Evolutionary conservation across 2,888 invertebrate genomes (phyloP), one percentile per base, ranked within the genome.

Genomic region (Heteromyza rotundicornis): DNA sequence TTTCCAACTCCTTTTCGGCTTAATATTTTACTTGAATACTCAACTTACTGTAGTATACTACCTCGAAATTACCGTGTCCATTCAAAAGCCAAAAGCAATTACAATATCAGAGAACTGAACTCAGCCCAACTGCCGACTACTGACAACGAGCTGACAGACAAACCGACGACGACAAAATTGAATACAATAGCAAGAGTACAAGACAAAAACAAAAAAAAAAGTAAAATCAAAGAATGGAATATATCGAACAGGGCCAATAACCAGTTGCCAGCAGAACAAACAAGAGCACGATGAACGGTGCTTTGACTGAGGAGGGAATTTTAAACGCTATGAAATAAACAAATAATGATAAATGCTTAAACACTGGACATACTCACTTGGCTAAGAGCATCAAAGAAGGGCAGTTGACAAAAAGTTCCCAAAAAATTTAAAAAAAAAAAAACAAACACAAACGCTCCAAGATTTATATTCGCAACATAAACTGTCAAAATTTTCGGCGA

Each of bases 401-500:
- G n/a, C n/a, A 68, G 59, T 14, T 14, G 23, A 63, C 70, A 68
- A 66, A 63, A 64, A 63, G 58, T 52, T 58, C 53, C 57, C 54
- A 59, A 59, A n/a, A n/a, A n/a, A n/a, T n/a, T n/a, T n/a, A n/a
- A n/a, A n/a, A n/a, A n/a, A n/a, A n/a, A n/a, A n/a, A n/a, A n/a
- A n/a, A n/a, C n/a, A n/a, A n/a, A n/a, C n/a, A n/a, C n/a, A n/a
- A n/a, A n/a, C n/a, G n/a, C 23, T 47, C 5, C 52, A 71, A 75
- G 76, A 76, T 76, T 76, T 76, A 75, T 75, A 75, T 68, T 70
- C 71, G 67, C 70, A 69, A 69, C 76, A 75, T 76, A 77, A 79
- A 75, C 79, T 79, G 79, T 79, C 79, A 79, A 75, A 79, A 76
- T 70, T 78, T 79, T 78, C 64, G 77, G 77, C 79, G 77, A 79